These are phyloP conservation scores for Aphis gossypii DNA, from an alignment of 1,140 invertebrate species.

Conservation along the genomic window DNA sequence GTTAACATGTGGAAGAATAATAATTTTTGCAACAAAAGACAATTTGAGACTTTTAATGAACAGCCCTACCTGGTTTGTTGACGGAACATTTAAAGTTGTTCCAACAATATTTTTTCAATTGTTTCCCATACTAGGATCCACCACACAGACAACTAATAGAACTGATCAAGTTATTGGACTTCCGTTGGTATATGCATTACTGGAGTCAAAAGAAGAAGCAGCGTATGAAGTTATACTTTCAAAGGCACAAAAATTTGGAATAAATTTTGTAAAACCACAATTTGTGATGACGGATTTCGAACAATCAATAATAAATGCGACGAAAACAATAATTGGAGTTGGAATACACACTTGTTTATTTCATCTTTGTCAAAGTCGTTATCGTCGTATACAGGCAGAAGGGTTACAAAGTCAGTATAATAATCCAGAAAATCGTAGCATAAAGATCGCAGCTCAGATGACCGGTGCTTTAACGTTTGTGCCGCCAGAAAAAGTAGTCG, in stretches of 20 bases:
- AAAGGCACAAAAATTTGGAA: background rate
- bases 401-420: background rate
- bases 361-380: background rate
- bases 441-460: background rate
- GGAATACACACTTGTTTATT: background rate
- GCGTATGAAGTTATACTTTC: background rate
- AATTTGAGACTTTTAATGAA: background rate
- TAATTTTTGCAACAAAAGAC: background rate
- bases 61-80: background rate
- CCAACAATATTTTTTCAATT: background rate
- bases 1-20: background rate
- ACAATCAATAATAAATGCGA: background rate
- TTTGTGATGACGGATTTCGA: background rate
- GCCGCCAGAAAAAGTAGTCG: background rate
- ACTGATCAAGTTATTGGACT: constrained; percentile 9
- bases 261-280: background rate
- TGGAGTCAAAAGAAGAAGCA: background rate
- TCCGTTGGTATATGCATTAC: background rate
- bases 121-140: background rate
- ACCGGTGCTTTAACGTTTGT: background rate
- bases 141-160: background rate
- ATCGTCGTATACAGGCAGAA: background rate
- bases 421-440: background rate
- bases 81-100: background rate
- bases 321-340: background rate